These are phyloP conservation scores for Amiota communis DNA, from an alignment of 2,888 invertebrate species.

Conservation along the genomic window DNA sequence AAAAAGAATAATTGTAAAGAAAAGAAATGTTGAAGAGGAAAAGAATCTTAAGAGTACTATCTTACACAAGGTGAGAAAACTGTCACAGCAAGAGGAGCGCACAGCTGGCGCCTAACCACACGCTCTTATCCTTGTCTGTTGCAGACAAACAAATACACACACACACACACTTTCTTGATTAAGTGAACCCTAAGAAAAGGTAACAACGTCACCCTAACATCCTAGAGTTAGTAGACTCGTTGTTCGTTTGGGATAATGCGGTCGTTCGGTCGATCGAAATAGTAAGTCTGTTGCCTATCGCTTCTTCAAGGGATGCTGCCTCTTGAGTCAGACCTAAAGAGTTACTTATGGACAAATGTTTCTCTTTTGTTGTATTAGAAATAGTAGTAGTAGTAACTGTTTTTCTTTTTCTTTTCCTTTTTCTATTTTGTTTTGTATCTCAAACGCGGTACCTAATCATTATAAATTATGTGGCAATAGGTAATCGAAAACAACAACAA, in stretches of 20 bases:
- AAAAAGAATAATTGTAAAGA: background rate
- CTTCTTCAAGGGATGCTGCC: slow-evolving; percentile 2
- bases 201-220: background rate
- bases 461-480: slow-evolving; percentile 67
- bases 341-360: background rate
- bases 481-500: too few relatives aligned
- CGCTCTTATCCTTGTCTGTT: background rate
- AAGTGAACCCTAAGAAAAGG: slow-evolving; percentile 4
- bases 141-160: slow-evolving; percentile 32
- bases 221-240: background rate
- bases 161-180: slow-evolving; percentile 37
- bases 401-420: background rate
- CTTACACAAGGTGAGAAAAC: background rate
- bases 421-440: slow-evolving; percentile 28
- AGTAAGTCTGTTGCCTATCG: background rate
- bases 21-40: background rate
- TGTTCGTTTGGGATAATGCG: slow-evolving; percentile 17
- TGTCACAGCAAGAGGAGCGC: slow-evolving; percentile 57
- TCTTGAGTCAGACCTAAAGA: background rate
- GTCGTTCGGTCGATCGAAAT: background rate
- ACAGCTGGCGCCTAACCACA: slow-evolving; percentile 32
- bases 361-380: background rate
- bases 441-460: slow-evolving; percentile 57
- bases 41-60: background rate
- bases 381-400: background rate